A percentile compares a stretch with the other conserved stretches of the same genome.
phyloP scores from a whole-genome alignment of 2,888 invertebrate genomes.

The Erynnis tages region DNA sequence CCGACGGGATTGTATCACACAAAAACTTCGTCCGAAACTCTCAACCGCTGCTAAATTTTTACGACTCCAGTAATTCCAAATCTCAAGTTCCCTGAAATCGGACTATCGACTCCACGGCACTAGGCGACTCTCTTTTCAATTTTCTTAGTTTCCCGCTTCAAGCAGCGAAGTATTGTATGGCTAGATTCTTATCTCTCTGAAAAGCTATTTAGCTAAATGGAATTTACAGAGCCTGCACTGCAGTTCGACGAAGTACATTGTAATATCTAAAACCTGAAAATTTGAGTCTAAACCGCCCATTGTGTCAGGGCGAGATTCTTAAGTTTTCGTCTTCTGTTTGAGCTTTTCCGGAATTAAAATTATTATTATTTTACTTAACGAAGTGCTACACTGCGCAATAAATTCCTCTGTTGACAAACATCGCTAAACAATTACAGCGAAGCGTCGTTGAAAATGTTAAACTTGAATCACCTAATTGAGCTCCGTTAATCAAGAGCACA shows the following conservation, averaged over 20 bases:
- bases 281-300: conserved; percentile 71
- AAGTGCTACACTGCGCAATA: conserved; percentile 29
- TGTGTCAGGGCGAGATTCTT: conserved; percentile 63
- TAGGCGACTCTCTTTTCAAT: conserved; percentile 80
- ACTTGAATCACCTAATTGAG: conserved; percentile 72
- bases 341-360: not conserved
- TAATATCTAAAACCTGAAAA: conserved; percentile 80
- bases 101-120: conserved; percentile 69
- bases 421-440: conserved; percentile 60
- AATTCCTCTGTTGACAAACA: conserved; percentile 45
- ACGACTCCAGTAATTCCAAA: conserved; percentile 71
- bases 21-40: conserved; percentile 62
- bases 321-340: not conserved
- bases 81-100: conserved; percentile 74
- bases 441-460: conserved; percentile 65
- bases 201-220: conserved; percentile 82
- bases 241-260: conserved; percentile 79
- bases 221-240: conserved; percentile 81
- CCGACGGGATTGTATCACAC: conserved; percentile 65
- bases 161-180: conserved; percentile 77
- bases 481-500: conserved; percentile 72
- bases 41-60: conserved; percentile 67
- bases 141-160: conserved; percentile 77
- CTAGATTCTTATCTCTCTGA: conserved; percentile 79
- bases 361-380: conserved; percentile 2